These are phyloP conservation scores for Neotoxoptera formosana DNA, from an alignment of 1,140 invertebrate species.

Conservation along the genomic window DNA sequence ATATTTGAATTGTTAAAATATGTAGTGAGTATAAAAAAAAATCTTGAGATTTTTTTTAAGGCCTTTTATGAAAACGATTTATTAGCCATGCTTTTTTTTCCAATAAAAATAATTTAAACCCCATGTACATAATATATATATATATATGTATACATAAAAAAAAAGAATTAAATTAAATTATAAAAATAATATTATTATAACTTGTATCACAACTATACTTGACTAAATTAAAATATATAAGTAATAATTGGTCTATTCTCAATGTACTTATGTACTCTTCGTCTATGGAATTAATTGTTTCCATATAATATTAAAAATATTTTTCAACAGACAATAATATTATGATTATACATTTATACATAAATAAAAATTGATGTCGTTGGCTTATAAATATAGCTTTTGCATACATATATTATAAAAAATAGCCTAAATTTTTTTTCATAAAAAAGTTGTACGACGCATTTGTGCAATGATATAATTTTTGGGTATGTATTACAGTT, in stretches of 20 bases:
- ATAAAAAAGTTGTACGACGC: conserved; percentile 36
- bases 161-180: conserved; percentile 31
- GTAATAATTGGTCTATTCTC: conserved; percentile 31
- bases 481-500: conserved; percentile 48
- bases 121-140: background rate
- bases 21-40: background rate
- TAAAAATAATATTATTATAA: conserved; percentile 46
- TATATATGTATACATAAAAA: background rate
- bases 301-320: conserved; percentile 35
- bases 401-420: conserved; percentile 33
- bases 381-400: conserved; percentile 48
- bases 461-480: conserved; percentile 41
- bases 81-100: background rate
- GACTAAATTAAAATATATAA: conserved; percentile 47
- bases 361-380: conserved; percentile 39
- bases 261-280: conserved; percentile 17
- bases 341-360: conserved; percentile 42
- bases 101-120: conserved; percentile 39
- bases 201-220: conserved; percentile 56
- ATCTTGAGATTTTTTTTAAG: background rate
- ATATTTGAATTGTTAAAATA: background rate
- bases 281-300: conserved; percentile 22
- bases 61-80: background rate
- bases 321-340: conserved; percentile 22
- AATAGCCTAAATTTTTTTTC: conserved; percentile 38